phyloP scores from a whole-genome alignment of 2,797 vertebrate genomes.

The Intellagama lesueurii region DNA sequence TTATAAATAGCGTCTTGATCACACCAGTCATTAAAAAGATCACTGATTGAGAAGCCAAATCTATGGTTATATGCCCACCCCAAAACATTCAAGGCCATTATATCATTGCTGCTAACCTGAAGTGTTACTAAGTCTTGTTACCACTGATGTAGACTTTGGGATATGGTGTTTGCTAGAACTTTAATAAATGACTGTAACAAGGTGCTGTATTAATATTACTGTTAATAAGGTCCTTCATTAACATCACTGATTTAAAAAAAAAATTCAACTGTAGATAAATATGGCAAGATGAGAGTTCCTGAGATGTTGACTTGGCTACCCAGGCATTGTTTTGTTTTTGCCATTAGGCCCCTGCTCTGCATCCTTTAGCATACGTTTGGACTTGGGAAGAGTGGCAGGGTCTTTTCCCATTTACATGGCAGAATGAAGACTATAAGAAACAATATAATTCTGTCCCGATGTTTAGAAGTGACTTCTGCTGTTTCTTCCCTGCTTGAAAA shows the following conservation, averaged over 20 bases:
- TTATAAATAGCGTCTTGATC: constrained; percentile 2
- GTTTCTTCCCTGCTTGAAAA: neutral
- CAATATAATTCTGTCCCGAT: neutral
- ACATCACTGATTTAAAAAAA: neutral
- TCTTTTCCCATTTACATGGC: neutral
- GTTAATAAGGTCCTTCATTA: no score
- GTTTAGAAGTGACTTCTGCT: neutral
- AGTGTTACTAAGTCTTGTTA: neutral
- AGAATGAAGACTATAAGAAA: neutral
- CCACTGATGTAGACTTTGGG: neutral
- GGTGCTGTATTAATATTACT: no score
- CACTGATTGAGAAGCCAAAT: neutral
- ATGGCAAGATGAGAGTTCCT: neutral
- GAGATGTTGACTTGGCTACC: neutral
- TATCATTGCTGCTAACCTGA: neutral
- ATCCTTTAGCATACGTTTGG: neutral
- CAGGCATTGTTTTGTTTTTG: neutral
- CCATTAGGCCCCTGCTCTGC: neutral
- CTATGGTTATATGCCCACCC: neutral
- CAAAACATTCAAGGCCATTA: neutral
- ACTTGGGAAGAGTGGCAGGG: neutral
- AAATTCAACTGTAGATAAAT: neutral
- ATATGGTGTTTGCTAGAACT: neutral
- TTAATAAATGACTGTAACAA: no score
- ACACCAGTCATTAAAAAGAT: neutral